Evolutionary conservation across 2,888 invertebrate species (phyloP).

Genomic region (Hydrotaea diabolus): DNA sequence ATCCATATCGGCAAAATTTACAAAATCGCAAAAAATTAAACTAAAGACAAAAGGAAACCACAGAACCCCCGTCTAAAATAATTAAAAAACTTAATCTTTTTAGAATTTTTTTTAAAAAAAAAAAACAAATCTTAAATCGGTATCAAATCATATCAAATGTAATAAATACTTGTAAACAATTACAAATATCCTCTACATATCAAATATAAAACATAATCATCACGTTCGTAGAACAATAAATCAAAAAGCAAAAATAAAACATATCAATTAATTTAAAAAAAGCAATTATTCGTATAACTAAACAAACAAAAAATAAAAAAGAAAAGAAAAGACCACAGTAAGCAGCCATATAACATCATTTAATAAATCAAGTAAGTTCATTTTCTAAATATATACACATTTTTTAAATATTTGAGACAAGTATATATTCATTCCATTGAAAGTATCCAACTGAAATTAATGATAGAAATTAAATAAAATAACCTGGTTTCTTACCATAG

Average conservation of each 20-base stretch:
- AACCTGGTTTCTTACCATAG: no score
- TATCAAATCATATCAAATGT: neutral
- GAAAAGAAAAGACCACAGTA: neutral
- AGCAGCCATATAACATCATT: neutral
- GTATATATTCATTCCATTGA: no score
- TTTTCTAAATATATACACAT: neutral
- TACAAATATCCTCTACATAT: constrained; percentile 16
- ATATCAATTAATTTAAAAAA: constrained; percentile 30
- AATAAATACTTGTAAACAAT: neutral
- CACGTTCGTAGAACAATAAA: constrained; percentile 21
- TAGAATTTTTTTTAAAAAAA: neutral
- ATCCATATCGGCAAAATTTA: neutral
- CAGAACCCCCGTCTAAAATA: no score
- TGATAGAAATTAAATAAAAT: neutral
- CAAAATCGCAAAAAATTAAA: constrained; percentile 2
- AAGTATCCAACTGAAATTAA: neutral
- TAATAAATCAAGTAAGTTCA: constrained; percentile 2
- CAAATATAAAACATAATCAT: constrained; percentile 23
- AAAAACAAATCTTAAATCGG: neutral
- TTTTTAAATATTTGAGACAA: neutral
- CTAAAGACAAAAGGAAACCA: neutral
- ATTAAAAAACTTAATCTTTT: no score
- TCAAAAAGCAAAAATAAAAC: constrained; percentile 2
- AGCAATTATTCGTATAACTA: neutral
- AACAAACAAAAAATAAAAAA: neutral